Conservation (phyloP, 1,140 invertebrate species). For the Rhopalosiphum padi region DNA sequence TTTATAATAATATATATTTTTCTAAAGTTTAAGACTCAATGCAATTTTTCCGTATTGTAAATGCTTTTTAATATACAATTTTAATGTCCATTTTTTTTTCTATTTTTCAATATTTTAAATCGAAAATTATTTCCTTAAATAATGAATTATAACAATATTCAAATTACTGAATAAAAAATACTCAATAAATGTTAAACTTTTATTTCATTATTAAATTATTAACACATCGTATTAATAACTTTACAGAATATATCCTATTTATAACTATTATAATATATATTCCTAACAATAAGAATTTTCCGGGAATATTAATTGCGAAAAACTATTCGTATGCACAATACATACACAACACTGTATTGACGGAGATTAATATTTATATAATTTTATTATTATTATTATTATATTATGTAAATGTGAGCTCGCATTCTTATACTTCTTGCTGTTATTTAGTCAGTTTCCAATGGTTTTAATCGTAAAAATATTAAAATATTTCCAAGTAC, state of each 20-base stretch:
- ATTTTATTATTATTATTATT: constrained; percentile 1
- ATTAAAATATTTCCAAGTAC: constrained; percentile 3
- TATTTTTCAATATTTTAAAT: background rate
- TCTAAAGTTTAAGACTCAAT: background rate
- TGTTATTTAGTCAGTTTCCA: background rate
- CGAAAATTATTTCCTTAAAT: background rate
- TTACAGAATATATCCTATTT: background rate
- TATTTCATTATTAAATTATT: background rate
- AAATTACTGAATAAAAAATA: background rate
- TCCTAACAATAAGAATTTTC: background rate
- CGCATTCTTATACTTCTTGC: background rate
- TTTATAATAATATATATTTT: background rate
- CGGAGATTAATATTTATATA: background rate
- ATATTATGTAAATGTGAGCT: background rate
- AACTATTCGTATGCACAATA: background rate
- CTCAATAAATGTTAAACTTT: background rate
- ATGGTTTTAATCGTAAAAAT: background rate
- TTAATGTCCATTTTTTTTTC: background rate
- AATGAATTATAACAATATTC: too few relatives aligned
- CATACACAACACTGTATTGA: too few relatives aligned
- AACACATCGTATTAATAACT: background rate
- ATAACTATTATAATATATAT: background rate
- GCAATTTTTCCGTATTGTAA: background rate
- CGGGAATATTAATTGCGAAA: background rate
- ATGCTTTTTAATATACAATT: background rate